Percentiles rank a stretch among this genome's conserved stretches.
These are phyloP conservation scores for Conger conger DNA, from an alignment of 2,113 vertebrate species.

Conservation along the genomic window DNA sequence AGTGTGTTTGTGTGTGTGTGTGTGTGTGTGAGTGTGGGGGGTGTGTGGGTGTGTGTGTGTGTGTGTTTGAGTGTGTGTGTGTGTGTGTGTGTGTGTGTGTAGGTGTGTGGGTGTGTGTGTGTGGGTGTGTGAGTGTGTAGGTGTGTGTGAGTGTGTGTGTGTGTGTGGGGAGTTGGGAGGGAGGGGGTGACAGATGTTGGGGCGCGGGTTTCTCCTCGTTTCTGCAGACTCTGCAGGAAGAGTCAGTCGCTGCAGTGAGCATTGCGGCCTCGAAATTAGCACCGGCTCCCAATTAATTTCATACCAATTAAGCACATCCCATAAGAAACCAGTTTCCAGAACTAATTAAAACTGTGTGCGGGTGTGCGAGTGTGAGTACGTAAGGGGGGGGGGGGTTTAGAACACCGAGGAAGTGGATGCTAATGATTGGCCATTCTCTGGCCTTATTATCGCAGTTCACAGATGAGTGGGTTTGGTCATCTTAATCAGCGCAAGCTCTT, in stretches of 20 bases:
- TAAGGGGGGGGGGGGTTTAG: background rate
- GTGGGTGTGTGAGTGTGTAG: background rate
- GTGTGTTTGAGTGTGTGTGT: too few species aligned
- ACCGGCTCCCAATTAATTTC: conserved; percentile 33
- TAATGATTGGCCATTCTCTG: conserved; percentile 24
- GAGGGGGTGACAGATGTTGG: conserved; percentile 41
- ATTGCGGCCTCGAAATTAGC: conserved; percentile 23
- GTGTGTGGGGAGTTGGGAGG: background rate
- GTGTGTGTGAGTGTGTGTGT: background rate
- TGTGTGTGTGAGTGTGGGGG: too few species aligned
- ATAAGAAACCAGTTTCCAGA: conserved; percentile 15
- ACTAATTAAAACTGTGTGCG: conserved; percentile 29
- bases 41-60: too few species aligned
- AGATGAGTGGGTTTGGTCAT: background rate
- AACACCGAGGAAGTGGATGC: conserved; percentile 8
- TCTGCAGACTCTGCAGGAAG: background rate
- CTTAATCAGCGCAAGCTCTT: conserved; percentile 28
- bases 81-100: too few species aligned
- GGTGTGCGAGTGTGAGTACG: background rate
- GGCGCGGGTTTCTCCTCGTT: conserved; percentile 4
- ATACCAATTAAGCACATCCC: conserved; percentile 37
- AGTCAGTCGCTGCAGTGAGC: background rate
- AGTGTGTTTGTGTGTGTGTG: too few species aligned
- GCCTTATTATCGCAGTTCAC: conserved; percentile 19
- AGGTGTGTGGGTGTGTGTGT: too few species aligned